These are phyloP conservation scores for Petrocephalus microphthalmus DNA, from an alignment of 2,113 vertebrate species.

Conservation along the genomic window DNA sequence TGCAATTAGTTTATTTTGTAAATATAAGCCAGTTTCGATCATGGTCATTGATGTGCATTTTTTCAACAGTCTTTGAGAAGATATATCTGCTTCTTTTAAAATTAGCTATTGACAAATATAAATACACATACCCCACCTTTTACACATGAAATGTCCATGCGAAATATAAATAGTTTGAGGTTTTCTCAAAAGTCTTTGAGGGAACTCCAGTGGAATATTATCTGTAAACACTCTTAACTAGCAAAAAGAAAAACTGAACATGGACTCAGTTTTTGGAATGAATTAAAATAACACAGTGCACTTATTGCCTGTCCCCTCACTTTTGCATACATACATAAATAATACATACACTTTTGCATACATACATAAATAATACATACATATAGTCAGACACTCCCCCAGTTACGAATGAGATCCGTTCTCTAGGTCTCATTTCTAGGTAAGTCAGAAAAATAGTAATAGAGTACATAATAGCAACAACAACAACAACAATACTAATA, in stretches of 20 bases:
- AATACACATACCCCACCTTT: not conserved
- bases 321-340: not conserved
- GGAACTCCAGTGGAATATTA: not conserved
- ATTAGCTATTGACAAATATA: not conserved
- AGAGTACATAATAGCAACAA: not conserved
- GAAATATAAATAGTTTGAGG: not conserved
- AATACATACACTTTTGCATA: not conserved
- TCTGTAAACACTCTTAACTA: not conserved
- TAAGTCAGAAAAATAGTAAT: not conserved
- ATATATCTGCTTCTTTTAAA: not conserved
- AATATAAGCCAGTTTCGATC: not conserved
- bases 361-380: not conserved
- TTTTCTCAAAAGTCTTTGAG: not conserved
- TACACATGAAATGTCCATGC: not conserved
- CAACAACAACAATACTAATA: not conserved
- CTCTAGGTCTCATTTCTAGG: not conserved
- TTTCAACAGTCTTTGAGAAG: not conserved
- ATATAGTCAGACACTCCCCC: not conserved
- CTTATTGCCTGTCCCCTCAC: not conserved
- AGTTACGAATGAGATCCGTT: not conserved
- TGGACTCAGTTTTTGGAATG: not conserved
- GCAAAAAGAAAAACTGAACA: not conserved
- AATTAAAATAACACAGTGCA: not conserved
- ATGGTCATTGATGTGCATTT: not conserved
- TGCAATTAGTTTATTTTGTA: not conserved